Evolutionary conservation across 2,113 vertebrate genomes (phyloP), one percentile per base, ranked within the genome.

Genomic region (Neotragus moschatus): DNA sequence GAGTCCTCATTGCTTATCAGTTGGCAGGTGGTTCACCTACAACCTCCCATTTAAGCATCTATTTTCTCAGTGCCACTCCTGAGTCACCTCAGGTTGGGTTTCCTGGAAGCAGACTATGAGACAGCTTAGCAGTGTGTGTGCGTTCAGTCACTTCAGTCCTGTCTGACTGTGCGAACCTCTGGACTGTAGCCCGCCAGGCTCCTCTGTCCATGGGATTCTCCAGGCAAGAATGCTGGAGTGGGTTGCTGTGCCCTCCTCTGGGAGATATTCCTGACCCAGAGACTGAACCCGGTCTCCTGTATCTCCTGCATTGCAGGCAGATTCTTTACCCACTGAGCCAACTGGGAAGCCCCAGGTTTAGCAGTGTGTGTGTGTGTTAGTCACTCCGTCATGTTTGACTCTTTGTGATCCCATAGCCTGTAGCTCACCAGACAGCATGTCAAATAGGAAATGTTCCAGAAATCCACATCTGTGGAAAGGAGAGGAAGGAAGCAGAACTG

Each of bases 351-450:
- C 66, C 19, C 19, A 39, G n/a, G 19, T 70, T 39, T 39, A 39
- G 19, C n/a, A 0, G 66, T 1, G 5, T 70, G 66, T 70, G 17
- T 36, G 16, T 66, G 63, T n/a, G 30, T 63, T n/a, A 6, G 17
- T 70, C 5, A 0, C 19, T 39, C 19, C 39, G 66, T 70, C 10
- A 0, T 70, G 66, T 39, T 23, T 3, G n/a, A 23, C n/a, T 70
- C 66, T 36, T 36, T 23, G n/a, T 13, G 66, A 39, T 70, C n/a
- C 66, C n/a, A 39, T 23, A 6, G 19, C 39, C 66, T 39, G n/a
- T 21, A 36, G 17, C n/a, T 36, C 66, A 70, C 66, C 66, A 70
- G 9, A 25, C 51, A 84, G 17, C 3, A 25, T 30, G 16, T 93
- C 70, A 63, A 82, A 43, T 10, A 81, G 23, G 4, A 13, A 47